Base-by-base conservation (phyloP, 2,888 invertebrate genomes). In the Volucella inanis region DNA sequence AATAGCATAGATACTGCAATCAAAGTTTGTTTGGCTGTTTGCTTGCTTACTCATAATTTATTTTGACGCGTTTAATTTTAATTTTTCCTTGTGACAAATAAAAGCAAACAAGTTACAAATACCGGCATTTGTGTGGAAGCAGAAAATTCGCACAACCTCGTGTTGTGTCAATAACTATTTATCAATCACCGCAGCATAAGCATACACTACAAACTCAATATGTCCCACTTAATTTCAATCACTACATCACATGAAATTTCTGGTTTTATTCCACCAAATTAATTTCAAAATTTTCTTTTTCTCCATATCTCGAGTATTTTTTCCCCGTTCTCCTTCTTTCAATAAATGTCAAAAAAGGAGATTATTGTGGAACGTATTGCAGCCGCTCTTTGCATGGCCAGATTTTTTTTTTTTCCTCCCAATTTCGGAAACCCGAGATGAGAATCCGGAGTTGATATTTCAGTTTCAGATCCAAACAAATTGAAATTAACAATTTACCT, bases 331-430 rank as follows among this genome's bases (percentile, higher is more conserved):
- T 31, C 6, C 64, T 57, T 52, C 61, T 75, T 65, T 59, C 12
- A 43, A 45, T 49, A 71, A 61, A 72, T 49, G 71, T 64, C 77
- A 78, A 72, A 74, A 64, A 59, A 57, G 12, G 49, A 62, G 10
- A 61, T 10, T 11, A 14, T 22, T 80, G 84, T 84, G 84, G 84
- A 84, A 84, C 80, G 84, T 67, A 84, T 49, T 50, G 31, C 67
- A 84, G 80, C 84, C 84, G 80, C 84, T 76, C 79, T 80, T 84
- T 71, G 70, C 79, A 80, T n/a, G 11, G 8, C 41, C 18, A 52
- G n/a, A 39, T 70, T 38, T 8, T 0, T 22, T 9, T 8, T 15
- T 43, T 45, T 64, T 72, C 15, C 8, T 43, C 39, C 49, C 70
- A 75, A 54, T 78, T 75, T 59, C 61, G 54, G 65, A 50, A 22